These are phyloP conservation scores for Amazona guildingii DNA, from an alignment of 2,113 vertebrate species.

Conservation along the genomic window DNA sequence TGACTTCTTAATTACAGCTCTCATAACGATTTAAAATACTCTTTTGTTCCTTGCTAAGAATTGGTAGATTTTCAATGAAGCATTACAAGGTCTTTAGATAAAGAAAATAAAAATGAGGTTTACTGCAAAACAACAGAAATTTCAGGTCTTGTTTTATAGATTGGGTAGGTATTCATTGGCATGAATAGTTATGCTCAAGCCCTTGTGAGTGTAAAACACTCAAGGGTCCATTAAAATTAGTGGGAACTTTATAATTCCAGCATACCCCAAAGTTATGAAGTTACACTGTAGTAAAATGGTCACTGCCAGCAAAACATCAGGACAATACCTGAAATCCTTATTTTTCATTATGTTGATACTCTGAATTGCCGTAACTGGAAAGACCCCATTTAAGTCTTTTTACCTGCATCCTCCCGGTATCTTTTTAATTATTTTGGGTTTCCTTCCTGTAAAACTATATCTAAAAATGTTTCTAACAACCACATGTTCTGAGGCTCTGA, in stretches of 20 bases:
- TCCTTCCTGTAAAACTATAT: neutral
- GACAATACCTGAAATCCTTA: neutral
- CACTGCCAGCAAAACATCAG: neutral
- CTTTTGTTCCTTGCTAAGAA: neutral
- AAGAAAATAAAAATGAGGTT: neutral
- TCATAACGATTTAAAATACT: neutral
- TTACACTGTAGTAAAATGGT: neutral
- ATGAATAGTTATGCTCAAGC: neutral
- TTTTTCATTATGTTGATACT: neutral
- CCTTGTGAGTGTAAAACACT: accelerated
- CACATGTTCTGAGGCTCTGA: neutral
- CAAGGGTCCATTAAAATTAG: neutral
- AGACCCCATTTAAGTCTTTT: neutral
- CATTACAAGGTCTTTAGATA: neutral
- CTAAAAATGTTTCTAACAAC: neutral
- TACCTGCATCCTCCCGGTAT: neutral
- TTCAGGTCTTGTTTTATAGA: neutral
- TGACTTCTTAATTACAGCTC: neutral
- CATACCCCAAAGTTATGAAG: neutral
- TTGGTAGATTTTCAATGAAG: neutral
- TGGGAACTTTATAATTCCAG: neutral
- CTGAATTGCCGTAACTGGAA: neutral
- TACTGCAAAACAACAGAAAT: neutral
- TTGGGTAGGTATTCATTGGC: neutral
- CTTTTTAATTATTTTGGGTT: neutral